Evolutionary conservation across 2,888 invertebrate species (phyloP).

Genomic region (Drosophila ustulata): DNA sequence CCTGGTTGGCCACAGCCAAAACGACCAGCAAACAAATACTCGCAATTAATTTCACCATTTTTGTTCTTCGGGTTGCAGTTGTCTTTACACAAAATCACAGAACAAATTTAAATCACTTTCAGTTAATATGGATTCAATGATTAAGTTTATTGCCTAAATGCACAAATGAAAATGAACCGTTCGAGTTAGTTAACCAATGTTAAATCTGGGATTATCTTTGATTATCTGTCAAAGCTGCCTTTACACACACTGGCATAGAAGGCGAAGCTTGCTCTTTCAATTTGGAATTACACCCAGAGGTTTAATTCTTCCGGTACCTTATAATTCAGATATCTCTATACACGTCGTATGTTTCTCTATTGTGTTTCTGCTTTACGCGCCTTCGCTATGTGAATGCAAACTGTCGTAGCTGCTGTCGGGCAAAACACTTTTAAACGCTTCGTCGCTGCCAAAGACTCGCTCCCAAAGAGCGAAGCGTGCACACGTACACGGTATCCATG

Average conservation of each 20-base stretch:
- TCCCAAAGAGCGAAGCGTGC: constrained; percentile 46
- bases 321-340: constrained; percentile 45
- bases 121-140: constrained; percentile 49
- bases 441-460: constrained; percentile 44
- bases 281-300: constrained; percentile 45
- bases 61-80: constrained; percentile 53
- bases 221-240: constrained; percentile 86
- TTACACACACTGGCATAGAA: constrained; percentile 97
- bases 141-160: constrained; percentile 69
- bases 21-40: constrained; percentile 85
- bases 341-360: constrained; percentile 41
- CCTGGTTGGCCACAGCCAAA: constrained; percentile 76
- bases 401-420: constrained; percentile 67
- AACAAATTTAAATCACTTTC: constrained; percentile 70
- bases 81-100: constrained; percentile 81
- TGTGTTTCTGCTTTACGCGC: constrained; percentile 59
- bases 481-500: constrained; percentile 19
- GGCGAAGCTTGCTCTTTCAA: constrained; percentile 86
- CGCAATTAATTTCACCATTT: constrained; percentile 87
- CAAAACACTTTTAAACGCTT: constrained; percentile 81
- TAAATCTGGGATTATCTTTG: constrained; percentile 50
- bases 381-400: constrained; percentile 76
- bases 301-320: constrained; percentile 68
- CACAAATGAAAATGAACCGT: constrained; percentile 81
- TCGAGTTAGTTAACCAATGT: constrained; percentile 63